These are phyloP conservation scores for Martes martes DNA, from an alignment of 2,113 vertebrate genomes.

Conservation along the genomic window DNA sequence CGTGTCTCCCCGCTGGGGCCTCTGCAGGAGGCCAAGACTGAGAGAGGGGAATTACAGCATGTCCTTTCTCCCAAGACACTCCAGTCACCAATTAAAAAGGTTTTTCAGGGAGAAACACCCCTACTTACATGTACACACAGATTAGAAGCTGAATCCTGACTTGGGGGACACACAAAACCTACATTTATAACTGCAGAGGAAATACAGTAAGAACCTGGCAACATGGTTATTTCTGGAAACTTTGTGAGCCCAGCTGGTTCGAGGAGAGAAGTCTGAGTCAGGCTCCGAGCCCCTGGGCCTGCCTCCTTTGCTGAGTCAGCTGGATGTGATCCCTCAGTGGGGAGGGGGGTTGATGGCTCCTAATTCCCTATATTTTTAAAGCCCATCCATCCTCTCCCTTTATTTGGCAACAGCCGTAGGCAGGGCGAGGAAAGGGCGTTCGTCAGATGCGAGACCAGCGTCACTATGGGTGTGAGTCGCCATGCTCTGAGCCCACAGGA, in stretches of 20 bases:
- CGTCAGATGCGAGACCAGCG: not conserved
- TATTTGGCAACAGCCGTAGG: not conserved
- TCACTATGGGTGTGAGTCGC: accelerated
- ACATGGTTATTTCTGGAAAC: not conserved
- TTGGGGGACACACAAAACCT: accelerated
- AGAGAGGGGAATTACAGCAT: too few relatives aligned
- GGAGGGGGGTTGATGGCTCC: not conserved
- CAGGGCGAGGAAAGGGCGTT: not conserved
- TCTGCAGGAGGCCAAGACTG: not conserved
- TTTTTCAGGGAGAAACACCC: not conserved
- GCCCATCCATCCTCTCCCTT: not conserved
- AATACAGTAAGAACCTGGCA: not conserved
- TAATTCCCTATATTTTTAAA: not conserved
- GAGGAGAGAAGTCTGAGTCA: not conserved
- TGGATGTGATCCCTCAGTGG: accelerated
- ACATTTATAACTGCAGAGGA: accelerated
- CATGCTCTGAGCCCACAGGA: accelerated
- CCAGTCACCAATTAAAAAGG: not conserved
- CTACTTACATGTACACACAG: accelerated
- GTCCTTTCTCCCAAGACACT: not conserved
- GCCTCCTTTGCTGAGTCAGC: not conserved
- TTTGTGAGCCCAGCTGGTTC: not conserved
- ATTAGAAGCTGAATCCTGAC: not conserved
- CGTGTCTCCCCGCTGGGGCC: not conserved
- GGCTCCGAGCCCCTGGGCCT: accelerated